Conservation (phyloP, 2,113 vertebrate species). For the Tauraco erythrolophus region DNA sequence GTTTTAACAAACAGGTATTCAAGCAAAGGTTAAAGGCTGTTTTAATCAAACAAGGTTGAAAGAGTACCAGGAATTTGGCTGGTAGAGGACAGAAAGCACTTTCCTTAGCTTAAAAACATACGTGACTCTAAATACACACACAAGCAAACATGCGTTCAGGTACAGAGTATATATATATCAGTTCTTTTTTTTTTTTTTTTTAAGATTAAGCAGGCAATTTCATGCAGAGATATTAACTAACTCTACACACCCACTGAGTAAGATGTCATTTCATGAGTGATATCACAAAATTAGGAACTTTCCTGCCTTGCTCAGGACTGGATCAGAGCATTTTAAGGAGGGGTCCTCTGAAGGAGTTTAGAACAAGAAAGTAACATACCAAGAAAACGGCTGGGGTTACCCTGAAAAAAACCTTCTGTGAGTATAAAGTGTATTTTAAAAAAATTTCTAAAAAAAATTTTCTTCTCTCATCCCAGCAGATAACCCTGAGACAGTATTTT, state of each 20-base stretch:
- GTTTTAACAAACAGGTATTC: slow-evolving; percentile 36
- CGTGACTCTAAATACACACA: not conserved
- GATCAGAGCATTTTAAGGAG: not conserved
- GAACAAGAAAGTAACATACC: not conserved
- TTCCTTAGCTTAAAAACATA: slow-evolving; percentile 40
- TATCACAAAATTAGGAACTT: slow-evolving; percentile 5
- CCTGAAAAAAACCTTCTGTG: not conserved
- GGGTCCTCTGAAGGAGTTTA: not conserved
- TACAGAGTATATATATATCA: not conserved
- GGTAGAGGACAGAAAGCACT: slow-evolving; percentile 29
- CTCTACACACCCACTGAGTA: not conserved
- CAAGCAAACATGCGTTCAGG: not conserved
- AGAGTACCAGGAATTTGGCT: slow-evolving; percentile 41
- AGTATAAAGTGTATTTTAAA: not conserved
- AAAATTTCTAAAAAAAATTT: not conserved
- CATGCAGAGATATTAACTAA: slow-evolving; percentile 23
- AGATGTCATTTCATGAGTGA: not conserved
- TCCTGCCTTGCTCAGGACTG: not conserved
- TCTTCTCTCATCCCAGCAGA: not conserved
- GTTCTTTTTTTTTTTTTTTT: not conserved
- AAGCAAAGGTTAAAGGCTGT: slow-evolving; percentile 49
- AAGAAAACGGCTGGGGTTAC: not conserved
- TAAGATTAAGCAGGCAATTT: not conserved
- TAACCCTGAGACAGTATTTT: not conserved
- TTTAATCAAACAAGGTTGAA: slow-evolving; percentile 63